Base-by-base conservation (phyloP, 2,888 invertebrate species). In the Alloscopus bannaensis region DNA sequence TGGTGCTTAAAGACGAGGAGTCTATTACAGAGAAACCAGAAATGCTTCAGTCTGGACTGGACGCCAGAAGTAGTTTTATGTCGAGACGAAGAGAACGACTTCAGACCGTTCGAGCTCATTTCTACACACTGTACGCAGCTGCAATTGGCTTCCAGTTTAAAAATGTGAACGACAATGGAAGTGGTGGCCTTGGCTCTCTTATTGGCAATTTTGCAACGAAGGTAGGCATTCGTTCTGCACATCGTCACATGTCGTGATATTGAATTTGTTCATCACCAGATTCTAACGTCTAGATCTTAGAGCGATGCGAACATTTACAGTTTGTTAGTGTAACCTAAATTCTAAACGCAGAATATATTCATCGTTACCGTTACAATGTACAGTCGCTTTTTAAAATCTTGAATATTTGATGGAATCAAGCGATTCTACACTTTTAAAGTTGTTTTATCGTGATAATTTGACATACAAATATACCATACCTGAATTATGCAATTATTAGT, bases 191-290 rank as follows among this genome's bases (percentile, higher is more conserved):
- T 22, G 89, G 90, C 28, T 89, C 89, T 73, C 86, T 92, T 24
- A 87, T 91, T 45, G 91, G 90, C 69, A 91, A 90, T 81, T 89
- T 91, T 84, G 91, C 91, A 16, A 91, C 91, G 84, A 91, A 90
- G 88, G 90, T 91, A 75, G 91, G 91, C 36, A 89, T 91, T 71
- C 87, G 87, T 60, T 78, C 85, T 22, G 78, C 84, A 28, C 80
- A 83, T 73, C 83, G 83, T 57, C 80, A 81, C 52, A 76, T 76
- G 76, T 76, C 76, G 52, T 76, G 76, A 76, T 76, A 47, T 57
- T 55, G n/a, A 18, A 50, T 40, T 55, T 6, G 6, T 8, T 36
- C 22, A 52, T 29, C n/a, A n/a, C 13, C 50, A 66, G 1, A 62
- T 40, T 42, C 6, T 36, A 36, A 20, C 40, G 13, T 42, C 1